A percentile compares a stretch with the other conserved stretches of the same genome.
Conservation (phyloP, 92 coral and sea anemone genomes). For the Virgularia gustaviana region DNA sequence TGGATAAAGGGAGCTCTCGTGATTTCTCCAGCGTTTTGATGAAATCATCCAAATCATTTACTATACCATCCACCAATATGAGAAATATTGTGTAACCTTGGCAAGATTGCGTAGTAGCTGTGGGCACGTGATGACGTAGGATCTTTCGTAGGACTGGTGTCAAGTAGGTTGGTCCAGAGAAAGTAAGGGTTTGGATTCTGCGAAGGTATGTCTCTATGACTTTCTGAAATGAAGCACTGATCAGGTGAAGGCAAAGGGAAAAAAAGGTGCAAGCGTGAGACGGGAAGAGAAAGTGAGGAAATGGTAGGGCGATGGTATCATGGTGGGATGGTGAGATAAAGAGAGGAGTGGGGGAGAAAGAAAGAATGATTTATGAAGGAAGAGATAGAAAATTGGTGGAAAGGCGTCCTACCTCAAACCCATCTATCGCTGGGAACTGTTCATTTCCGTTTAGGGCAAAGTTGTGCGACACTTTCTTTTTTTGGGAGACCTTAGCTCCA, state of each 20-base stretch:
- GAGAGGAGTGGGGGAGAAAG: not conserved
- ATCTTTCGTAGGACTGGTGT: slow-evolving; percentile 81
- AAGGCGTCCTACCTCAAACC: slow-evolving; percentile 57
- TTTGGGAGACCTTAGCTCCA: slow-evolving; percentile 65
- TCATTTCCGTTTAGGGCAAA: slow-evolving; percentile 66
- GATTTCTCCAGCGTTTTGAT: slow-evolving; percentile 50
- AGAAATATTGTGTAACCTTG: slow-evolving; percentile 78
- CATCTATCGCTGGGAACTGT: slow-evolving; percentile 48
- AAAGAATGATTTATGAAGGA: too few species aligned
- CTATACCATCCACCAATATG: slow-evolving; percentile 80
- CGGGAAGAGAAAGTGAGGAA: not conserved
- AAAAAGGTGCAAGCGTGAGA: not conserved
- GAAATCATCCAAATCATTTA: slow-evolving; percentile 75
- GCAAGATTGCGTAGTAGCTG: slow-evolving; percentile 59
- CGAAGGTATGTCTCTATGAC: slow-evolving; percentile 63
- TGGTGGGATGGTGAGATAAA: not conserved
- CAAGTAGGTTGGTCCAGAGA: slow-evolving; percentile 89
- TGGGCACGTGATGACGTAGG: slow-evolving; percentile 70
- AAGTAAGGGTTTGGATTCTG: slow-evolving; percentile 54
- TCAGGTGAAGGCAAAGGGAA: too few species aligned
- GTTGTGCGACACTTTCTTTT: slow-evolving; percentile 55
- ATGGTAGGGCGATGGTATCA: not conserved
- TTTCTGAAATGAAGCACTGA: slow-evolving; percentile 44
- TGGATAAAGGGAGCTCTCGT: slow-evolving; percentile 68
- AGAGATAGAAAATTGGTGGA: too few species aligned